Percentiles rank a stretch among this genome's conserved stretches.
Evolutionary conservation across 2,797 vertebrate species (phyloP).

Genomic region (Delichon dasypus): DNA sequence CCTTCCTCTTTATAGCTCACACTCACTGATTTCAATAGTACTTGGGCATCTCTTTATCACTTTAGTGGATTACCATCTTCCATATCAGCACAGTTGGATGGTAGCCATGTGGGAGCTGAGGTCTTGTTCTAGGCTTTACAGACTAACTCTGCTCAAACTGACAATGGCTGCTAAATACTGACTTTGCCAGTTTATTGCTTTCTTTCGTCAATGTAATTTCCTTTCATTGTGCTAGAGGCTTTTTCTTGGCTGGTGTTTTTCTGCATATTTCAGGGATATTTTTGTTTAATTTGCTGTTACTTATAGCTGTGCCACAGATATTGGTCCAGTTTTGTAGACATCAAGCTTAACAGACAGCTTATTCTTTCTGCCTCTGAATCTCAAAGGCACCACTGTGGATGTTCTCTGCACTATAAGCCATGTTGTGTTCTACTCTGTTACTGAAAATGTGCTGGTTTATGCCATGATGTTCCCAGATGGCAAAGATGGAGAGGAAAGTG

Average conservation of each 20-base stretch:
- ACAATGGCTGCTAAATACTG: background rate
- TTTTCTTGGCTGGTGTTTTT: background rate
- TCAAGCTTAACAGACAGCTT: background rate
- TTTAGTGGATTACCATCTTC: background rate
- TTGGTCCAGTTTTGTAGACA: background rate
- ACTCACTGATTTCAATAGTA: background rate
- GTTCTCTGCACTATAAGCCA: background rate
- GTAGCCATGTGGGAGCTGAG: background rate
- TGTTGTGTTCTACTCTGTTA: background rate
- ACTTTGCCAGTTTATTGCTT: background rate
- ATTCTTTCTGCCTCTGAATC: background rate
- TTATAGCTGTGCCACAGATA: background rate
- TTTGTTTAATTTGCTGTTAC: background rate
- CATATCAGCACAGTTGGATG: background rate
- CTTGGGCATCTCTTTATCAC: background rate
- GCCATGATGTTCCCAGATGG: background rate
- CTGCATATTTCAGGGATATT: background rate
- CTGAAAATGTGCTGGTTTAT: background rate
- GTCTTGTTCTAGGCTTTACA: background rate
- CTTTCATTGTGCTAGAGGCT: conserved; percentile 12
- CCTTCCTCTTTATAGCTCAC: background rate
- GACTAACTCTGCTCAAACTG: background rate
- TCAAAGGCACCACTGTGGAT: background rate
- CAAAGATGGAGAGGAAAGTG: background rate
- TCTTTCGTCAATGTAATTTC: background rate